A percentile compares a stretch with the other conserved stretches of the same genome.
Evolutionary conservation across 2,113 vertebrate genomes (phyloP).

Genomic region (Casuarius casuarius): DNA sequence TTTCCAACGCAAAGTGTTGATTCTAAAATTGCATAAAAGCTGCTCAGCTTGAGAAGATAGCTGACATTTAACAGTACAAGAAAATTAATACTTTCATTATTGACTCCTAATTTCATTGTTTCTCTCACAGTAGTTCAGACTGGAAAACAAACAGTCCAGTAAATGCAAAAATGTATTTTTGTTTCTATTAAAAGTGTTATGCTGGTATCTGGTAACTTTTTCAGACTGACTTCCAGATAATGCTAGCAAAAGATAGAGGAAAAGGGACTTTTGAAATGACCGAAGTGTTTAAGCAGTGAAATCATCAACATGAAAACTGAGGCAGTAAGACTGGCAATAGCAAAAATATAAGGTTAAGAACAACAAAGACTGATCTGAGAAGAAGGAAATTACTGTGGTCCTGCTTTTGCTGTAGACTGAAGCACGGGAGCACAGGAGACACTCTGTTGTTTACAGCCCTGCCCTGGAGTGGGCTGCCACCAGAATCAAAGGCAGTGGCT

Average conservation of each 20-base stretch:
- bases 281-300: neutral
- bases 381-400: neutral
- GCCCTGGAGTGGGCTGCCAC: neutral
- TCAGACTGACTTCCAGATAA: neutral
- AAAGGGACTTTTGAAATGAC: neutral
- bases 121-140: neutral
- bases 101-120: neutral
- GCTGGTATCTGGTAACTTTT: neutral
- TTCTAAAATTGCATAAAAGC: neutral
- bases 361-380: neutral
- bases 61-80: neutral
- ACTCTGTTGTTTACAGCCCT: too few relatives aligned
- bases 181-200: neutral
- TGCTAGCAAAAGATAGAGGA: neutral
- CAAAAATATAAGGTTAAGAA: neutral
- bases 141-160: neutral
- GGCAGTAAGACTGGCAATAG: neutral
- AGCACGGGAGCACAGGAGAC: neutral
- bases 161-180: neutral
- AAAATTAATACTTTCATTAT: neutral
- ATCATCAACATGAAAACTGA: neutral
- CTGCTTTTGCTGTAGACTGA: neutral
- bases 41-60: neutral
- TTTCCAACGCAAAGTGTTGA: slow-evolving; percentile 3
- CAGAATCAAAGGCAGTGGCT: neutral